These are phyloP conservation scores for Drosophila austrosaltans DNA, from an alignment of 2,888 invertebrate species.

Conservation along the genomic window DNA sequence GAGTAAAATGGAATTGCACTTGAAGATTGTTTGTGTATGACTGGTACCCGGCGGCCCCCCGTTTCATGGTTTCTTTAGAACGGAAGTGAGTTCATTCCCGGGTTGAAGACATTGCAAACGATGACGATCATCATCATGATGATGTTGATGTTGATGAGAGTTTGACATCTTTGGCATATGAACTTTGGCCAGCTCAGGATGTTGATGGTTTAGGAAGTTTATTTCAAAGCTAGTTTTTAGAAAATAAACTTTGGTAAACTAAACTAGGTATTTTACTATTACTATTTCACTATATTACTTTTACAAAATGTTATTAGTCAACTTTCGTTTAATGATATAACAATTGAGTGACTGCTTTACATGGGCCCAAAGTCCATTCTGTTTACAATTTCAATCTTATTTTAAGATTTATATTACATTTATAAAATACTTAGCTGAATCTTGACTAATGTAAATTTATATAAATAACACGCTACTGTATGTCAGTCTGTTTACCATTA, in stretches of 20 bases:
- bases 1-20: slow-evolving; percentile 49
- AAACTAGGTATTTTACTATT: not conserved
- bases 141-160: slow-evolving; percentile 16
- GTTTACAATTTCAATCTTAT: too few species aligned
- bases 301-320: too few species aligned
- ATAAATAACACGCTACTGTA: not conserved
- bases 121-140: slow-evolving; percentile 12
- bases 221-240: not conserved
- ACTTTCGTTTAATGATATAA: too few species aligned
- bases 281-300: too few species aligned
- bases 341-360: too few species aligned
- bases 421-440: not conserved
- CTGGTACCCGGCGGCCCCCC: slow-evolving; percentile 38
- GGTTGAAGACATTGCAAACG: slow-evolving; percentile 40
- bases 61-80: slow-evolving; percentile 25
- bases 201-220: not conserved
- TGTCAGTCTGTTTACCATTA: not conserved
- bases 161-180: slow-evolving; percentile 39
- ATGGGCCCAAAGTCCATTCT: too few species aligned
- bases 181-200: slow-evolving; percentile 20
- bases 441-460: not conserved
- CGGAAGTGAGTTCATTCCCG: slow-evolving; percentile 69
- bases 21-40: slow-evolving; percentile 48
- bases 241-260: not conserved
- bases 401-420: not conserved